Conservation (phyloP, 1,140 invertebrate species). For the Nebria ingens region DNA sequence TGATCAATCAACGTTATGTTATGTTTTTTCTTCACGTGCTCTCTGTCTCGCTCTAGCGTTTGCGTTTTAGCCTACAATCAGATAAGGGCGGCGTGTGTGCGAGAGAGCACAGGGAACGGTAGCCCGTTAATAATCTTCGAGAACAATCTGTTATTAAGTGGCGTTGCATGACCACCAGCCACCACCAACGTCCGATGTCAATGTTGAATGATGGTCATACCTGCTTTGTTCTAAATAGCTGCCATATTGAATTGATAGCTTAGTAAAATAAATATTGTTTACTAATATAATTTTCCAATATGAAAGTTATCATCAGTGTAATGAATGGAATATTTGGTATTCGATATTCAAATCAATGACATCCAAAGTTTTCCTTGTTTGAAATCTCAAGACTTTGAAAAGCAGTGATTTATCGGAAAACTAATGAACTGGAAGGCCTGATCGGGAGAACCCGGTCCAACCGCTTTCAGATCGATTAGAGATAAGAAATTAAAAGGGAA, state of each 20-base stretch:
- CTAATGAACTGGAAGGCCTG: background rate
- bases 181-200: background rate
- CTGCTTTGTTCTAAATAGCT: no score
- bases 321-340: no score
- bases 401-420: no score
- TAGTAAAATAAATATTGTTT: no score
- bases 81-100: background rate
- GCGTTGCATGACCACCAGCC: background rate
- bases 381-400: no score
- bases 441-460: background rate
- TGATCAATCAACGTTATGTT: slow-evolving; percentile 8
- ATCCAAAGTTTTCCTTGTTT: no score
- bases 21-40: background rate
- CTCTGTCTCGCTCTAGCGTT: background rate
- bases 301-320: no score
- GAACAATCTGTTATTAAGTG: slow-evolving; percentile 9
- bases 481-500: slow-evolving; percentile 9
- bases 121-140: background rate
- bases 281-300: no score
- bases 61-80: background rate
- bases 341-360: no score
- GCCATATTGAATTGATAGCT: no score
- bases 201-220: slow-evolving; percentile 4
- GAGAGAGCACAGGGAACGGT: background rate
- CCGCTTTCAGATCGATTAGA: background rate